A percentile compares a stretch with the other conserved stretches of the same genome.
Evolutionary conservation across 2,888 invertebrate genomes (phyloP).

Genomic region (Podabrus alpinus): DNA sequence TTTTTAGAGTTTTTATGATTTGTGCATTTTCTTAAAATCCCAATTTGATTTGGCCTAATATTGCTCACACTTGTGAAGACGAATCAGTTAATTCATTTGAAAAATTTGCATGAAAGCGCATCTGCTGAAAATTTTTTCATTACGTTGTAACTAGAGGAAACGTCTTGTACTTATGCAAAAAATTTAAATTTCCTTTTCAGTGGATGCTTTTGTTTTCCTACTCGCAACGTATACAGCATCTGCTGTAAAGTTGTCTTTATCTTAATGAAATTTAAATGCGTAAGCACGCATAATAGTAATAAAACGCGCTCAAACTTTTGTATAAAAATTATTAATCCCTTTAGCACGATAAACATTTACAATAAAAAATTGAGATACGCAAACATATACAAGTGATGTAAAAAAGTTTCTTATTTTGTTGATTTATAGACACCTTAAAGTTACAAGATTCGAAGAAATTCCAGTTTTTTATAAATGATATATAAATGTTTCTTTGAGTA

Average conservation of each 20-base stretch:
- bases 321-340: slow-evolving; percentile 34
- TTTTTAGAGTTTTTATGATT: no score
- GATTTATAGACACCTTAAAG: slow-evolving; percentile 22
- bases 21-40: no score
- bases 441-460: slow-evolving; percentile 16
- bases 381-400: slow-evolving; percentile 27
- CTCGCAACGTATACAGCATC: slow-evolving; percentile 4
- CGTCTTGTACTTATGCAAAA: neutral
- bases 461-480: slow-evolving; percentile 25
- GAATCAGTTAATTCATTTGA: neutral
- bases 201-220: neutral
- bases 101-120: neutral
- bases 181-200: neutral
- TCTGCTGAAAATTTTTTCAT: neutral
- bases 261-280: slow-evolving; percentile 33
- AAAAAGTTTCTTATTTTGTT: slow-evolving; percentile 28
- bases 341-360: slow-evolving; percentile 29
- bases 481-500: slow-evolving; percentile 9
- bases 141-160: neutral
- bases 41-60: no score
- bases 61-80: neutral
- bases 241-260: slow-evolving; percentile 23
- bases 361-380: slow-evolving; percentile 21
- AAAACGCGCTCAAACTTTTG: slow-evolving; percentile 26
- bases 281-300: slow-evolving; percentile 28